Conservation (phyloP, 1,140 invertebrate species). For the Zophobas atratus region DNA sequence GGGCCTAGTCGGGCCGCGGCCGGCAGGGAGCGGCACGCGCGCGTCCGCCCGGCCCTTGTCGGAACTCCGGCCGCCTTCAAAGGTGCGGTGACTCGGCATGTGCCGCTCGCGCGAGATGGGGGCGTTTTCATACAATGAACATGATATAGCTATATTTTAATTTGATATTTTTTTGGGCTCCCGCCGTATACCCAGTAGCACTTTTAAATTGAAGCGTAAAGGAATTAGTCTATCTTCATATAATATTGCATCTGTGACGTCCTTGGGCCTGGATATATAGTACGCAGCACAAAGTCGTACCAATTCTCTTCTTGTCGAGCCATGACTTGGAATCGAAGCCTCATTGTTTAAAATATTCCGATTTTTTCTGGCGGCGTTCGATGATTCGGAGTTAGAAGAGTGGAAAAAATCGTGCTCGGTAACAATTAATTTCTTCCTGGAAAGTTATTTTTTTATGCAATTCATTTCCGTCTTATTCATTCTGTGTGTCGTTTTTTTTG, state of each 20-base stretch:
- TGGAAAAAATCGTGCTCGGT: slow-evolving; percentile 5
- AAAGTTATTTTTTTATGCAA: slow-evolving; percentile 34
- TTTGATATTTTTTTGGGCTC: slow-evolving; percentile 58
- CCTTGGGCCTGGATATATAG: slow-evolving; percentile 4
- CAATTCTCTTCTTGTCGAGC: neutral
- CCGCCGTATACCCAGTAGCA: slow-evolving; percentile 58
- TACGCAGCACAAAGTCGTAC: neutral
- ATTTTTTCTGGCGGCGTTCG: neutral
- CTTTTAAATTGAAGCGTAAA: slow-evolving; percentile 62
- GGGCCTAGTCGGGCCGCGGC: neutral
- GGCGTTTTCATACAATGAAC: slow-evolving; percentile 42
- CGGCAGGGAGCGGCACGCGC: neutral
- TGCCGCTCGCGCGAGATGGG: slow-evolving; percentile 41
- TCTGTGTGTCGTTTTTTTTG: slow-evolving; percentile 12
- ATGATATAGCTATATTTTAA: slow-evolving; percentile 61
- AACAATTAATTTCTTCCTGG: slow-evolving; percentile 33
- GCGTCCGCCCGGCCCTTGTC: neutral
- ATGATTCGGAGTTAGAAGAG: neutral
- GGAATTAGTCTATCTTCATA: slow-evolving; percentile 56
- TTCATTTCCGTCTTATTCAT: slow-evolving; percentile 29
- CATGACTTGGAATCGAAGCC: neutral
- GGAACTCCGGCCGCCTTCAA: neutral
- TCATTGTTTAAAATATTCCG: slow-evolving; percentile 25
- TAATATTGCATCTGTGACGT: slow-evolving; percentile 48
- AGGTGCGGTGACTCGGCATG: neutral